A percentile compares a stretch with the other conserved stretches of the same genome.
Evolutionary conservation across 2,797 vertebrate genomes (phyloP).

Genomic region (Sebastes dallii): DNA sequence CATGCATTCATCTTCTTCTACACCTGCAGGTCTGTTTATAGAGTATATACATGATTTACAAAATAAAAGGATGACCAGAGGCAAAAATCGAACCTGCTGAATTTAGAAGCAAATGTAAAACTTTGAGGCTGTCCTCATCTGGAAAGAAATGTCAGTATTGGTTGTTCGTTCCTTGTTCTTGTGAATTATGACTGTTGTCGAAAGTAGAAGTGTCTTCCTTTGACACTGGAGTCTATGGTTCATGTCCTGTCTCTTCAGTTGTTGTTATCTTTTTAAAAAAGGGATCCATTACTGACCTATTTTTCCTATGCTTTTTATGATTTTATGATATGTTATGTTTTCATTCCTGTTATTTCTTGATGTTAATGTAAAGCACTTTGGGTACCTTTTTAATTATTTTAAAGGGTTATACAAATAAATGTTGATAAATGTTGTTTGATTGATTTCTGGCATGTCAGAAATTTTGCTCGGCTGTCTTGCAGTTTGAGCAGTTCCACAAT

Average conservation of each 20-base stretch:
- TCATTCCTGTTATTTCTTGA: too few relatives aligned
- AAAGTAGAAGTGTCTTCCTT: background rate
- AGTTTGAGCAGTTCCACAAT: background rate
- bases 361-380: too few relatives aligned
- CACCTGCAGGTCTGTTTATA: background rate
- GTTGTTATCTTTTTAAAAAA: background rate
- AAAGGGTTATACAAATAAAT: too few relatives aligned
- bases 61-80: background rate
- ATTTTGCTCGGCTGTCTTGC: background rate
- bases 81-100: background rate
- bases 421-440: background rate
- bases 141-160: background rate
- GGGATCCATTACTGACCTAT: too few relatives aligned
- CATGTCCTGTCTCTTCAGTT: background rate
- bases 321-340: too few relatives aligned
- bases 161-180: background rate
- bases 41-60: background rate
- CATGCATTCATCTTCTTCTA: background rate
- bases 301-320: too few relatives aligned
- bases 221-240: background rate
- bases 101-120: background rate
- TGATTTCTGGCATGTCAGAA: background rate
- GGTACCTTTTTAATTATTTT: too few relatives aligned
- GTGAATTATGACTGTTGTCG: background rate
- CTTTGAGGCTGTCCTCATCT: background rate